Evolutionary conservation across 2,797 vertebrate species (phyloP), one percentile per base, ranked within the genome.

Genomic region (Basileuterus tristriatus): DNA sequence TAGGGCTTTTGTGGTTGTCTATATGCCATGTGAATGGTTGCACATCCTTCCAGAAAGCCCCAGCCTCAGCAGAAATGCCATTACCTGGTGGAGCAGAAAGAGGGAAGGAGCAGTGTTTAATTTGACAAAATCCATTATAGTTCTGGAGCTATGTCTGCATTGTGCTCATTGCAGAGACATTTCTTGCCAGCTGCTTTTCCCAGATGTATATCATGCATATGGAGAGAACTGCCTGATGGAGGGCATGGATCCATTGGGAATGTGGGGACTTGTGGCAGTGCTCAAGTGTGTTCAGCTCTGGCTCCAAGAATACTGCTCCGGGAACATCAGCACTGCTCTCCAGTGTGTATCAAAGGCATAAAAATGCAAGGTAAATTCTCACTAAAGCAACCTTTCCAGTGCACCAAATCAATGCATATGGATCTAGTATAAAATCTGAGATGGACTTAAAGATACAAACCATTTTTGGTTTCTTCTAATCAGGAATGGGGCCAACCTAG

Each of bases 31-130:
- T 9, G 15, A 76, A 36, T 29, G 59, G 29, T 23, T 60, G 36
- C 43, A 72, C 3, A 15, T 8, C 6, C 7, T 79, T 82, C 21
- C 60, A 83, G 67, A 70, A 69, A 53, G 11, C 10, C 8, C 22
- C 11, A 2, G 9, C 34, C 34, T 62, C 29, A 34, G 52, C 27
- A 34, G 19, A 19, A 52, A 23, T 0, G 0, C 37, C 23, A 44
- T 11, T 15, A 27, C 30, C 27, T 24, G 11, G 3, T 64, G 15
- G 69, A 72, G 53, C 13, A 21, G 52, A 83, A 92, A 84, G 52
- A 68, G 9, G 8, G 36, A 71, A 62, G 22, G 32, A 69, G 6
- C 8, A 64, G 26, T 15, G 5, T 44, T 81, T 43, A 62, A 34
- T 58, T 39, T 71, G 21, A 34, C 7, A 8, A 80, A 60, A 77